A percentile compares a stretch with the other conserved stretches of the same genome.
Conservation (phyloP, 2,113 vertebrate species). For the Grammomys dolichurus region DNA sequence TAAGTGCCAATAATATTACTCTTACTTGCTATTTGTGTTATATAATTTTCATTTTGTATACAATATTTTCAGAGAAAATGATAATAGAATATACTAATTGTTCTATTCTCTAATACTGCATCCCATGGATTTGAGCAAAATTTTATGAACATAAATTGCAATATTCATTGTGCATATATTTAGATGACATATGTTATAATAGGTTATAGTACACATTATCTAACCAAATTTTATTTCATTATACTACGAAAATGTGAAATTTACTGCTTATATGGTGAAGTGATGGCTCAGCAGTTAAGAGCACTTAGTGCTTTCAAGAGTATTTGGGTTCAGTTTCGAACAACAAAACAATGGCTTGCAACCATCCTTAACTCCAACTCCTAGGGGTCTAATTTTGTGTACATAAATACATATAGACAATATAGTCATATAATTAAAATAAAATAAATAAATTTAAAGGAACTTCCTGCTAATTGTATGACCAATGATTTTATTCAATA, state of each 20-base stretch:
- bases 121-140: not conserved
- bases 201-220: not conserved
- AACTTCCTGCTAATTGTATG: not conserved
- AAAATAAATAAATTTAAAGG: not conserved
- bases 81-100: not conserved
- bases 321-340: not conserved
- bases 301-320: not conserved
- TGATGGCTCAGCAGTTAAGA: not conserved
- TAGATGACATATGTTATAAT: not conserved
- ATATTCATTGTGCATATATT: not conserved
- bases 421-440: not conserved
- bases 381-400: not conserved
- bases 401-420: not conserved
- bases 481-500: not conserved
- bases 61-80: too few relatives aligned
- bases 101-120: not conserved
- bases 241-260: not conserved
- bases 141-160: not conserved
- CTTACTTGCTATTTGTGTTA: not conserved
- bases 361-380: not conserved
- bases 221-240: not conserved
- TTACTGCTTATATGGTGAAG: not conserved
- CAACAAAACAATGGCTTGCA: too few relatives aligned
- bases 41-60: not conserved
- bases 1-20: not conserved